Conservation (phyloP, 2,888 invertebrate genomes). For the Epirrhoe tristata region DNA sequence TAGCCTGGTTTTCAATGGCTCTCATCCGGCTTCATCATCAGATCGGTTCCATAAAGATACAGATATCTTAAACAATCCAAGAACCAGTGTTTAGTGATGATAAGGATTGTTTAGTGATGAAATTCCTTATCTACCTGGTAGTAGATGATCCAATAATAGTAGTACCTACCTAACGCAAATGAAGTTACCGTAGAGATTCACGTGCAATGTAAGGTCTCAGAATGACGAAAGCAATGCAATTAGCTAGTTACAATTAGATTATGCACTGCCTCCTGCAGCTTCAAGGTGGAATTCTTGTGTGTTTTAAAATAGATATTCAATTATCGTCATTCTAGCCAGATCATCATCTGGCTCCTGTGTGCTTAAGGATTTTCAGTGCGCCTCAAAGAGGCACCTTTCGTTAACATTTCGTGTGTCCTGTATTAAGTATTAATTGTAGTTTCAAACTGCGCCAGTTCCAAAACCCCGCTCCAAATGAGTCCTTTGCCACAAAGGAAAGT, state of each 20-base stretch:
- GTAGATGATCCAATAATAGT: slow-evolving; percentile 6
- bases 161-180: slow-evolving; percentile 1
- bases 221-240: slow-evolving; percentile 35
- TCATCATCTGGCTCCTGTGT: no score
- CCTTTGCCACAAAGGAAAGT: slow-evolving; percentile 20
- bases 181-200: slow-evolving; percentile 15
- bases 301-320: neutral
- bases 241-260: slow-evolving; percentile 35
- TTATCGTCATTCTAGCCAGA: no score
- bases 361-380: no score
- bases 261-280: slow-evolving; percentile 18
- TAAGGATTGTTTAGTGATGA: no score
- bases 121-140: neutral
- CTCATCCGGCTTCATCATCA: neutral
- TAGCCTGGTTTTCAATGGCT: neutral
- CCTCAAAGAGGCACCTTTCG: no score
- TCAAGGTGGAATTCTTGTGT: slow-evolving; percentile 18
- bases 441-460: neutral
- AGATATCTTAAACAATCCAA: no score
- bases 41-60: no score
- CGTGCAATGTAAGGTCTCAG: slow-evolving; percentile 20
- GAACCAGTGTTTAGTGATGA: no score
- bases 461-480: neutral
- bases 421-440: neutral
- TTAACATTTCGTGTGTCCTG: neutral